Percentiles rank a stretch among this genome's conserved stretches.
Evolutionary conservation across 1,140 invertebrate genomes (phyloP).

Genomic region (Andrena cerasifolii): DNA sequence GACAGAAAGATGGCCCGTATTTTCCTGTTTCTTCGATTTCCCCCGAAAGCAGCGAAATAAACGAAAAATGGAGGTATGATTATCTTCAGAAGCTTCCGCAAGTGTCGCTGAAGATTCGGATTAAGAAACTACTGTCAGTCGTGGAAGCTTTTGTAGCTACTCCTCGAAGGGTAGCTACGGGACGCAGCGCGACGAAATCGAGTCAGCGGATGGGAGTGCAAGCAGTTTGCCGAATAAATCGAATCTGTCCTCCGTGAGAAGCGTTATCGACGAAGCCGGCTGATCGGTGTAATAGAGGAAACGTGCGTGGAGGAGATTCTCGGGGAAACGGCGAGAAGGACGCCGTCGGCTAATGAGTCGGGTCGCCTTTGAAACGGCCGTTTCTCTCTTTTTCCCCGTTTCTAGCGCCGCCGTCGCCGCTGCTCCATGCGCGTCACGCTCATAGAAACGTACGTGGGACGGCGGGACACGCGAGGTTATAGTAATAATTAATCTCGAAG

Average conservation of each 20-base stretch:
- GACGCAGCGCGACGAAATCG: not conserved
- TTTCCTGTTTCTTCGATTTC: too few relatives aligned
- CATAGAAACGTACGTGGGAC: conserved; percentile 58
- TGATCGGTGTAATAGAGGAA: conserved; percentile 44
- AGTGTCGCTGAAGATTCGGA: too few relatives aligned
- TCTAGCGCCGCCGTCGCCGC: conserved; percentile 26
- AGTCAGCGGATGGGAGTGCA: not conserved
- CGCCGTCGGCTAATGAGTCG: conserved; percentile 68
- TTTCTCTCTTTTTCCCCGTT: conserved; percentile 61
- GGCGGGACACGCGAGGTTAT: conserved; percentile 56
- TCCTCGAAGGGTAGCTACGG: not conserved
- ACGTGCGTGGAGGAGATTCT: conserved; percentile 32
- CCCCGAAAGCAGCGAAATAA: too few relatives aligned
- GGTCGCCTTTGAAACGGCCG: conserved; percentile 66
- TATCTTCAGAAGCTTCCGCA: too few relatives aligned
- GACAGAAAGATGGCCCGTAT: too few relatives aligned
- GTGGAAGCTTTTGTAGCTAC: too few relatives aligned
- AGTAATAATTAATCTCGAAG: conserved; percentile 73
- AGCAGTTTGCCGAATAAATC: conserved; percentile 34
- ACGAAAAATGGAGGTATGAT: too few relatives aligned
- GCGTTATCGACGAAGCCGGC: conserved; percentile 1
- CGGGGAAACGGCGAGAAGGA: conserved; percentile 41
- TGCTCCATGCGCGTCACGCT: conserved; percentile 52
- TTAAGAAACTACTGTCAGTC: too few relatives aligned
- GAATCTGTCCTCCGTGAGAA: not conserved